Base-by-base conservation (phyloP, 2,888 invertebrate genomes). In the Ornithoptera alexandrae region DNA sequence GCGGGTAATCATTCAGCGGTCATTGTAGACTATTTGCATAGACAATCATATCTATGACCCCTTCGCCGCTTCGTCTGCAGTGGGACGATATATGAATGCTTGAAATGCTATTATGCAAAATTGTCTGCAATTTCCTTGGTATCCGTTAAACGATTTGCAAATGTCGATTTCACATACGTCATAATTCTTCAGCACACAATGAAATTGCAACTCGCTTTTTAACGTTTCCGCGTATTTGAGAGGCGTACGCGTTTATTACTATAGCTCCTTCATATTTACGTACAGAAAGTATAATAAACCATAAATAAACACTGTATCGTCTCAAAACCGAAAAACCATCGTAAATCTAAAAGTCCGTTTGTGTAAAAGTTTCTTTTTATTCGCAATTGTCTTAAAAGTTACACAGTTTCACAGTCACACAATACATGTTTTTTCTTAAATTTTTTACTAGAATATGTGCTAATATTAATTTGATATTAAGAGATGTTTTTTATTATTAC, bases 181-280 rank as follows among this genome's bases (percentile, higher is more conserved):
- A 92, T 92, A 92, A 92, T 92, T 90, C 90, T 86, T 90, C 75
- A 75, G 85, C 84, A 90, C 84, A 92, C 92, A 92, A 92, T 89
- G 84, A 89, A 92, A 90, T 90, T 89, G 91, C 90, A 83, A 86
- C 79, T 87, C 85, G 83, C 81, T 87, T 84, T 86, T 89, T 89
- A 84, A 85, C 85, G 85, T 85, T 84, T 82, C 84, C 82, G 75
- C 78, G 72, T 84, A 80, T 87, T 88, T 87, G 85, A 72, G 67
- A 67, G 69, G 69, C 71, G 74, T 65, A n/a, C 53, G 53, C 53
- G 62, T 59, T 65, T 70, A 64, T 67, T 67, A 46, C 50, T n/a
- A 39, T 61, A 22, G 36, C 59, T 46, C 42, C 8, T 71, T 65
- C 67, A 71, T 42, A 67, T 59, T 59, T 62, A 62, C 42, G 56